Percentiles rank a stretch among this genome's conserved stretches.
Evolutionary conservation across 1,140 invertebrate species (phyloP).

Genomic region (Drosophila bocki): DNA sequence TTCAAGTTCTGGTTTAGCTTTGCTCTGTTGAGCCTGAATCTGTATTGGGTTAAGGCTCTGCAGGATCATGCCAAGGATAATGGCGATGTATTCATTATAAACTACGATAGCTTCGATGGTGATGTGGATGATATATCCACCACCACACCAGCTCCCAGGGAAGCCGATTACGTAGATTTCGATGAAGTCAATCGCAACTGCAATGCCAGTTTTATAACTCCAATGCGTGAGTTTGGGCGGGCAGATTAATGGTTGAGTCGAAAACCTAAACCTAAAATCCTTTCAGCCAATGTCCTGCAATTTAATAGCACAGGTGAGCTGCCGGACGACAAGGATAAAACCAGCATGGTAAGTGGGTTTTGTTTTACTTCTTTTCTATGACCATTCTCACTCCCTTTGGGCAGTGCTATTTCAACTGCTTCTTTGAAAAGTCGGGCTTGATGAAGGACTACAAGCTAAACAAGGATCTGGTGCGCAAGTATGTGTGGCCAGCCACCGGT

Average conservation of each 20-base stretch:
- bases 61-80: constrained; percentile 65
- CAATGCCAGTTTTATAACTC: constrained; percentile 76
- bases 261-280: neutral
- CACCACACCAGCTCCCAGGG: constrained; percentile 46
- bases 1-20: constrained; percentile 10
- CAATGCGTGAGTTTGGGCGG: constrained; percentile 57
- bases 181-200: constrained; percentile 57
- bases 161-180: constrained; percentile 59
- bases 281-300: constrained; percentile 63
- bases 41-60: constrained; percentile 9
- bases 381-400: neutral
- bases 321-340: constrained; percentile 70
- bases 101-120: constrained; percentile 70
- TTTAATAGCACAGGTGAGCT: constrained; percentile 72
- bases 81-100: constrained; percentile 72
- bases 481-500: constrained; percentile 77
- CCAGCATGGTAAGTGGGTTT: constrained; percentile 68
- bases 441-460: constrained; percentile 76
- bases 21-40: constrained; percentile 8
- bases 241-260: neutral
- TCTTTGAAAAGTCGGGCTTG: constrained; percentile 74
- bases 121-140: constrained; percentile 71
- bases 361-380: too few species aligned
- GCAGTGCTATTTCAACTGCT: constrained; percentile 79
- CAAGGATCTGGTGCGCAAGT: constrained; percentile 57